Percentiles rank a stretch among this genome's conserved stretches.
phyloP scores from a whole-genome alignment of 2,113 vertebrate genomes.

The Rissa tridactyla region DNA sequence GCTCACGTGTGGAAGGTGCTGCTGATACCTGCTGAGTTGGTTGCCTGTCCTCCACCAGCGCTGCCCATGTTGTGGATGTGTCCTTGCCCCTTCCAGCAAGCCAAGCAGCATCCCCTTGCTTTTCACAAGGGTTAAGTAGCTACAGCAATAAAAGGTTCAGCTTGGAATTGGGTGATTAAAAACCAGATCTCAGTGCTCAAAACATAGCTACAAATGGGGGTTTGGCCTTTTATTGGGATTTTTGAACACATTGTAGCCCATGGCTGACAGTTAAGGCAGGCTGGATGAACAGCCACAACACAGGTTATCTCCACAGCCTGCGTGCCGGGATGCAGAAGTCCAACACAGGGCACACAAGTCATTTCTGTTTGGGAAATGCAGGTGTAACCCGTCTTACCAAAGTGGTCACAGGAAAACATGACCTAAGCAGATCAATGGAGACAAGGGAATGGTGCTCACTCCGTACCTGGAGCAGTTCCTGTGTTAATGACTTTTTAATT shows the following conservation, averaged over 20 bases:
- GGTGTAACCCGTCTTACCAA: background rate
- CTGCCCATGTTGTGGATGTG: fast-evolving
- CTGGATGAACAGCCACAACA: fast-evolving
- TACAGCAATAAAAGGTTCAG: background rate
- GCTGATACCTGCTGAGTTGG: background rate
- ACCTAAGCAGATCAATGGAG: background rate
- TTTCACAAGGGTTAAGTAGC: background rate
- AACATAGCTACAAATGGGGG: background rate
- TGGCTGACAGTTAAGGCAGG: background rate
- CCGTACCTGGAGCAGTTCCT: background rate
- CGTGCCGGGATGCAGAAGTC: background rate
- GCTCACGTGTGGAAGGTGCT: background rate
- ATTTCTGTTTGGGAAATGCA: background rate
- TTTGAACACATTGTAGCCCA: background rate
- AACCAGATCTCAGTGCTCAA: background rate
- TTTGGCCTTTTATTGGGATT: background rate
- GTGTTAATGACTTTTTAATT: background rate
- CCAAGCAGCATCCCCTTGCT: background rate
- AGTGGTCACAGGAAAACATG: background rate
- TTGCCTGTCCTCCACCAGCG: background rate
- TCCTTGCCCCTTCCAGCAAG: background rate
- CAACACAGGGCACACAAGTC: background rate
- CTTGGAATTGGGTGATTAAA: background rate
- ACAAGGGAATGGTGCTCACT: background rate
- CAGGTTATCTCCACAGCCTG: background rate